A percentile compares a stretch with the other conserved stretches of the same genome.
phyloP scores from a whole-genome alignment of 2,888 invertebrate species.

The Mystacides longicornis region DNA sequence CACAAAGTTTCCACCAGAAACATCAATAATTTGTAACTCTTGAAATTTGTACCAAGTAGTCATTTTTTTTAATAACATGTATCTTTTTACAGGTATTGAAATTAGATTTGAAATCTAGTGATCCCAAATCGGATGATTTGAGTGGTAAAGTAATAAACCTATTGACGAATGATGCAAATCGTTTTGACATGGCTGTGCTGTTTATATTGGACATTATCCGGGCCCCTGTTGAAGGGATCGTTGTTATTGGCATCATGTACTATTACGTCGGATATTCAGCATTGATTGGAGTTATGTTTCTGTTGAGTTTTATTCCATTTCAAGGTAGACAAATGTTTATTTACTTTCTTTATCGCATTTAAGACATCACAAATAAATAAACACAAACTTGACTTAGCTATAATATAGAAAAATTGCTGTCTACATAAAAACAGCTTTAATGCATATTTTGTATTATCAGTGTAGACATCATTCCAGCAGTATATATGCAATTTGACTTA shows the following conservation, averaged over 20 bases:
- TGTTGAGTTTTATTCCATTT: neutral
- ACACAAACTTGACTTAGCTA: too few species aligned
- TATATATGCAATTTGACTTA: too few species aligned
- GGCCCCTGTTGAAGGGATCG: neutral
- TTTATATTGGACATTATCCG: neutral
- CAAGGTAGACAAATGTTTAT: slow-evolving; percentile 1
- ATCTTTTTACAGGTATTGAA: neutral
- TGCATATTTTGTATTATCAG: too few species aligned
- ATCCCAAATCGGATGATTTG: neutral
- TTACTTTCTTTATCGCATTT: too few species aligned
- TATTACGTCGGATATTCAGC: neutral
- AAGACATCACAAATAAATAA: too few species aligned
- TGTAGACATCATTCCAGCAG: too few species aligned
- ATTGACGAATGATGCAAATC: neutral
- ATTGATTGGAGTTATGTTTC: neutral
- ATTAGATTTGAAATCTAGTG: neutral
- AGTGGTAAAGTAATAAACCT: neutral
- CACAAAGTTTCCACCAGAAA: too few species aligned
- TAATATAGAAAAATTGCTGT: too few species aligned
- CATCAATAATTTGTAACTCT: too few species aligned
- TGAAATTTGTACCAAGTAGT: too few species aligned
- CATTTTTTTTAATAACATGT: neutral
- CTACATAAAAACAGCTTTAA: too few species aligned
- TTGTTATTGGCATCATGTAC: neutral
- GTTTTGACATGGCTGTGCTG: neutral